Evolutionary conservation across 2,113 vertebrate genomes (phyloP), one percentile per base, ranked within the genome.

Genomic region (Kryptolebias marmoratus): DNA sequence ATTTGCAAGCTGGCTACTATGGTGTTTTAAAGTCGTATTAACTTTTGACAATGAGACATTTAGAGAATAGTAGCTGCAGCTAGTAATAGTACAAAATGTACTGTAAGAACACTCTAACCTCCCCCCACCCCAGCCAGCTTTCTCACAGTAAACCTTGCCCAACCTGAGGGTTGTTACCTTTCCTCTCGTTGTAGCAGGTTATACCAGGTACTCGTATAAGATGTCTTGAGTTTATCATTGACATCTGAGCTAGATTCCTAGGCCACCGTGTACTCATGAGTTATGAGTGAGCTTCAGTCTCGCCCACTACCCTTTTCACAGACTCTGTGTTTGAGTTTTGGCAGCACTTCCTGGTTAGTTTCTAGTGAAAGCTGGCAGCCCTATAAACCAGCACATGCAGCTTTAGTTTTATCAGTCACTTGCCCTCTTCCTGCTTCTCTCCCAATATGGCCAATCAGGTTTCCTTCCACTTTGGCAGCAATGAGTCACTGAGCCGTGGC

Each of bases 331-430:
- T 63, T 57, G 57, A 50, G 50, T 92, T 89, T 88, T 90, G 82
- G 81, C 89, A 84, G 82, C 27, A 11, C 82, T 91, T 93, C 80
- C 89, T 90, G 87, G 79, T 88, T 85, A 82, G 71, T 85, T 92
- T 91, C 71, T 76, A 81, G 81, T 77, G 64, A 79, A 73, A 86
- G 74, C 87, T 75, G 83, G 77, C 83, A 80, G 74, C 74, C 83
- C 64, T 58, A 59, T 74, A 42, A 9, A 62, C 68, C 67, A 71
- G 71, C 69, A 64, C 73, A 65, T 36, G 64, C 87, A 87, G 88
- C 86, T 91, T 79, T 45, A 80, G 73, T 86, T 94, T 93, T 93
- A 94, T 93, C 94, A 93, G 93, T 80, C 75, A 30, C 84, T 90
- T 85, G 50, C 80, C 75, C 82, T 89, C 87, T 95, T 94, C 93